Base-by-base conservation (phyloP, 30 jellyfish, hydroid and myxozoan species). In the Aurelia coerulea region DNA sequence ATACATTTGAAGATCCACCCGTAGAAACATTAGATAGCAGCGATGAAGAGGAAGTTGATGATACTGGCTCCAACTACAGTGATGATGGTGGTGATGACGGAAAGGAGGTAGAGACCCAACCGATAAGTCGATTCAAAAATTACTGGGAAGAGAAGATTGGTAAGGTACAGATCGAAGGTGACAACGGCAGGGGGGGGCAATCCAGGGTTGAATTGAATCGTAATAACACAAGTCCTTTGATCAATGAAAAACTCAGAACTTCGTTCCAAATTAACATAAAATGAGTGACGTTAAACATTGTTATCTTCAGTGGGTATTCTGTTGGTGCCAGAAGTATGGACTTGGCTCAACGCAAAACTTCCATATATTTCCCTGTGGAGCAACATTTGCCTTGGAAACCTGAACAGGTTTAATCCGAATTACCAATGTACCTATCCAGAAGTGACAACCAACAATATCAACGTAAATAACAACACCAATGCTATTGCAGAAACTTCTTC, bases 331-430 rank as follows among this genome's bases (percentile, higher is more conserved):
- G 17, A 2, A 14, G 33, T 29, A 13, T 70, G 60, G 33, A 39
- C 2, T 23, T 70, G 81, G 81, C 51, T 31, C 16, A 9, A 14
- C 23, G 62, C 33, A 12, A 74, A 74, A 75, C 74, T 41, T n/a
- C 75, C 75, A 15, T 23, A 16, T 41, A 50, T 52, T 5, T 8
- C 46, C 46, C 74, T 74, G 12, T 74, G 85, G 85, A 74, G 85
- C 11, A 74, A 74, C 33, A 29, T 74, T 1, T 74, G 85, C 54
- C 85, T 74, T 23, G 74, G 75, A 39, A 16, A 74, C 29, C 73
- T 74, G 1, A 51, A 74, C 15, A 15, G 85, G 35, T 74, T 41
- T 51, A 17, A 52, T 52, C 49, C 49, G 6, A 29, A 74, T 23
- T 74, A 74, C 74, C 19, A 46, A 10, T 52, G 12, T 52, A 1